phyloP scores from a whole-genome alignment of 1,140 invertebrate genomes.

The Micrasema minimum region DNA sequence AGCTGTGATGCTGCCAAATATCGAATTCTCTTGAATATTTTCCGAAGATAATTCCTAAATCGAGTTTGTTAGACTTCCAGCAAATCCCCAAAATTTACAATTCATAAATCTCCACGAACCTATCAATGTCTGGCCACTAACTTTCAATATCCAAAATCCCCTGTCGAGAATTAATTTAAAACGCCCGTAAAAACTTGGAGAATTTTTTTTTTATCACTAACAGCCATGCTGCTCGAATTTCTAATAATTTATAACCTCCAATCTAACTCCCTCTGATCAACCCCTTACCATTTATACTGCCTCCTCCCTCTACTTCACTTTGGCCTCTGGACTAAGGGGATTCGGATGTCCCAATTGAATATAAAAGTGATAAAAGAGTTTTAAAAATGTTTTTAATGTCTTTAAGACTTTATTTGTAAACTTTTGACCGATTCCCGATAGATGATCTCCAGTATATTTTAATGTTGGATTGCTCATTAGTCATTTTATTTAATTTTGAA shows the following conservation, averaged over 20 bases:
- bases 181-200: background rate
- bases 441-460: background rate
- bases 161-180: conserved; percentile 6
- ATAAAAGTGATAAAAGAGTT: background rate
- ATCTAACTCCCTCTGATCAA: conserved; percentile 6
- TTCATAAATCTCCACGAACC: background rate
- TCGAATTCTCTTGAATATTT: too few relatives aligned
- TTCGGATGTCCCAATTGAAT: background rate
- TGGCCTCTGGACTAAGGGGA: background rate
- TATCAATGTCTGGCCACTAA: conserved; percentile 14
- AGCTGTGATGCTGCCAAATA: too few relatives aligned
- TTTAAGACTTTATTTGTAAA: background rate
- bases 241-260: conserved; percentile 5
- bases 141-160: conserved; percentile 3
- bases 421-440: background rate
- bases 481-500: too few relatives aligned
- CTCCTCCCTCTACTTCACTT: background rate
- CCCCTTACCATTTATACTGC: background rate
- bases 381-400: background rate
- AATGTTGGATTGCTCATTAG: too few relatives aligned
- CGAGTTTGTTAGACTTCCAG: too few relatives aligned
- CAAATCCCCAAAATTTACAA: too few relatives aligned
- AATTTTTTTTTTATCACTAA: conserved; percentile 15
- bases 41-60: too few relatives aligned
- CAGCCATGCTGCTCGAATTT: conserved; percentile 14